Evolutionary conservation across 30 jellyfish, hydroid and myxozoan genomes (phyloP).

Genomic region (Nemopilema nomurai): DNA sequence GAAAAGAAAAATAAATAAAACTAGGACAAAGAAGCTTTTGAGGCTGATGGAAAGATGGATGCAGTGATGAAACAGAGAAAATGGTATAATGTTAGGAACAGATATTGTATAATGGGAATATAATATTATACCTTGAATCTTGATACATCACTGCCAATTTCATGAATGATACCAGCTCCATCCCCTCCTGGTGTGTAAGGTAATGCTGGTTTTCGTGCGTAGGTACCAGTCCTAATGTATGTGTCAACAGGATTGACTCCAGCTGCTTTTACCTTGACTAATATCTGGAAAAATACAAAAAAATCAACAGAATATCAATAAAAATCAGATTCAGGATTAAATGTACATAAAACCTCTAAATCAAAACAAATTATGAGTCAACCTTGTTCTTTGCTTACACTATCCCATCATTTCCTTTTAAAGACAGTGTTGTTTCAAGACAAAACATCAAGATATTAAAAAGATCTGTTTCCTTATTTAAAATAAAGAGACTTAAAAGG

Average conservation of each 20-base stretch:
- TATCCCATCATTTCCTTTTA: no score
- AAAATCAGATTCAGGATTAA: neutral
- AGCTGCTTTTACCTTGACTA: conserved; percentile 65
- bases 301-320: neutral
- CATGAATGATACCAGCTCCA: conserved; percentile 71
- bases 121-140: conserved; percentile 33
- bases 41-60: no score
- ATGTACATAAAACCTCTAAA: neutral
- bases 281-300: conserved; percentile 28
- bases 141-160: conserved; percentile 61
- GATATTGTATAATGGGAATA: no score
- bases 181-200: conserved; percentile 80
- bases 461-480: no score
- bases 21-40: no score
- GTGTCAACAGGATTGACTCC: conserved; percentile 86
- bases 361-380: neutral
- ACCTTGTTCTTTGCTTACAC: no score
- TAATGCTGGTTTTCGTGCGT: conserved; percentile 63
- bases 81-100: no score
- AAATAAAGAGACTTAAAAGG: no score
- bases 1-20: no score
- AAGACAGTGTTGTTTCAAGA: no score
- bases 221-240: conserved; percentile 56
- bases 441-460: no score
- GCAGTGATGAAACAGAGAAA: no score